Base-by-base conservation (phyloP, 2,888 invertebrate genomes). In the Anoncus sp. region DNA sequence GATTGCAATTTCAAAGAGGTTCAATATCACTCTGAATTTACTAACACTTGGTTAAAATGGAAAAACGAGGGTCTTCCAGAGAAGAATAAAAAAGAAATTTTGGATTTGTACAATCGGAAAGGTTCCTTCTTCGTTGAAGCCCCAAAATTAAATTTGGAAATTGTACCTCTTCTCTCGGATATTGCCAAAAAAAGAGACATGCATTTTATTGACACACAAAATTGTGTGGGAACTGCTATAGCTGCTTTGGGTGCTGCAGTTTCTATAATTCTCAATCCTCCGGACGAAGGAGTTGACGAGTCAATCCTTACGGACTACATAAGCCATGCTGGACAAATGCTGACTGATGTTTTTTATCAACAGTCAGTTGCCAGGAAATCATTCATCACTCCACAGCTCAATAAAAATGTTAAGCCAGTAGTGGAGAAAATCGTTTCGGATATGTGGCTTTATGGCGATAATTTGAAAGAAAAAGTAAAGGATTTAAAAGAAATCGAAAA, bases 401-500 rank as follows among this genome's bases (percentile, higher is more conserved):
- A 49, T 22, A 49, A 49, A 9, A 47, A 10, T 2, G 24, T 79
- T 12, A 76, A 72, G 22, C 62, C 79, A 31, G 22, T 65, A 9
- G 55, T 79, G 1, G 63, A 81, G 6, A 7, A 72, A 6, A 67
- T 69, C 10, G 18, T 73, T 3, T 72, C 73, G 1, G 22, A 47
- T 9, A 66, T 75, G 59, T 81, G 77, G 75, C 53, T 83, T 0
- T 84, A 81, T 20, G 76, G 77, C 1, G 31, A 72, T 2, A 67
- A 82, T 7, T 53, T 84, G 0, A 77, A 63, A 9, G 81, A 84
- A 0, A 70, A 79, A 14, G 31, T 84, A 0, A 83, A 81, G 27
- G 81, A 83, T 5, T 59, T 49, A 0, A 75, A 82, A 38, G 53
- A 81, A 3, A 60, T 84, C 0, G 83, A 82, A 27, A 84, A 59